A percentile compares a stretch with the other conserved stretches of the same genome.
phyloP scores from a whole-genome alignment of 1,140 invertebrate genomes.

The Drepana arcuata region DNA sequence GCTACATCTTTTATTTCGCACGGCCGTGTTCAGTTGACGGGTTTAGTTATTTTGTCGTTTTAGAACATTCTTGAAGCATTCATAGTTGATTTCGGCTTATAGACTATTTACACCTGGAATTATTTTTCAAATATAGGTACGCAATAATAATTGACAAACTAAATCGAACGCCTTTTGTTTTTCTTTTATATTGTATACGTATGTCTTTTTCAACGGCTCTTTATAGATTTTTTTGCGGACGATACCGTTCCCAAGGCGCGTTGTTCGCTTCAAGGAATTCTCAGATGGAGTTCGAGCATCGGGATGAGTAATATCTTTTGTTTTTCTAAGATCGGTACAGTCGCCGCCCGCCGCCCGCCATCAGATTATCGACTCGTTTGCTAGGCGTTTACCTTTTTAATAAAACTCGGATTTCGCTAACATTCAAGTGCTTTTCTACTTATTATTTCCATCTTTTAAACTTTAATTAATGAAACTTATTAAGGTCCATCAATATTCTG shows the following conservation, averaged over 20 bases:
- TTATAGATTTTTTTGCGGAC: conserved; percentile 39
- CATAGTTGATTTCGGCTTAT: too few species aligned
- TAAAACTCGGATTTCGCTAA: conserved; percentile 11
- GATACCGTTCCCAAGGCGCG: conserved; percentile 31
- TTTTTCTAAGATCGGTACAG: conserved; percentile 65
- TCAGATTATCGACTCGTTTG: conserved; percentile 53
- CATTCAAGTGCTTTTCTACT: too few species aligned
- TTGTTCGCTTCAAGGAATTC: conserved; percentile 52
- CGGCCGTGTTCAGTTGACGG: conserved; percentile 11
- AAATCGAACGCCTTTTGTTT: too few species aligned
- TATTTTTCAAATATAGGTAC: too few species aligned
- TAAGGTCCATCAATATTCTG: too few species aligned
- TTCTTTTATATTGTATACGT: background rate
- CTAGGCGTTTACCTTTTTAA: conserved; percentile 13
- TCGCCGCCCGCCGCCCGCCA: conserved; percentile 28
- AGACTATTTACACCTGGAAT: too few species aligned
- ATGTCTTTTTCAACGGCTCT: conserved; percentile 5
- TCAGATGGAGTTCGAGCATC: conserved; percentile 63
- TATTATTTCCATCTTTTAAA: too few species aligned
- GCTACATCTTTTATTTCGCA: conserved; percentile 29
- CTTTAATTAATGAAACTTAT: too few species aligned
- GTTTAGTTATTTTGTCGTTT: conserved; percentile 12
- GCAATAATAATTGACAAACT: too few species aligned
- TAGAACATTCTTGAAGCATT: too few species aligned
- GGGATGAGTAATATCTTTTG: conserved; percentile 71